Percentiles rank a stretch among this genome's conserved stretches.
Evolutionary conservation across 2,113 vertebrate species (phyloP).

Genomic region (Myiagra hebetior): DNA sequence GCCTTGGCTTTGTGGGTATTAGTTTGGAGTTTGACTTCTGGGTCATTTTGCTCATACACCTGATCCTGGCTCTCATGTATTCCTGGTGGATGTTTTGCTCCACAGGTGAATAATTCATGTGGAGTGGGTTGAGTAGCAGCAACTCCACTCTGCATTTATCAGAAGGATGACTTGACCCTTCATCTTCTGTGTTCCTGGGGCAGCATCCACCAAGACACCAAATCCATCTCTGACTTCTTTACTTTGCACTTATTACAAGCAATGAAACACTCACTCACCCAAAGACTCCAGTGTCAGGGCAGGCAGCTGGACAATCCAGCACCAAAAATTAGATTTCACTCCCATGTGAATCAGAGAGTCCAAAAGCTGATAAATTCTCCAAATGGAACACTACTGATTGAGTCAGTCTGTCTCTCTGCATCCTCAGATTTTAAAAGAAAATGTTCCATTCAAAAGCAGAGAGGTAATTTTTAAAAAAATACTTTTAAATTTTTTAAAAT

Average conservation of each 20-base stretch:
- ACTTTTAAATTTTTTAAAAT: not conserved
- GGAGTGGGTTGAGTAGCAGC: not conserved
- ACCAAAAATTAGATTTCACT: not conserved
- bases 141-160: not conserved
- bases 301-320: not conserved
- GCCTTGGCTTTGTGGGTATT: not conserved
- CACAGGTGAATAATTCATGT: not conserved
- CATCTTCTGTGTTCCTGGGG: not conserved
- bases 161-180: not conserved
- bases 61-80: not conserved
- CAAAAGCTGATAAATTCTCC: not conserved
- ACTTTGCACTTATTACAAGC: not conserved
- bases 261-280: not conserved
- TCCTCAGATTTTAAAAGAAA: not conserved
- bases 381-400: not conserved
- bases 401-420: not conserved
- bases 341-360: not conserved
- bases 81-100: not conserved
- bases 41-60: not conserved
- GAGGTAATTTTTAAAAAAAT: fast-evolving
- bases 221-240: not conserved
- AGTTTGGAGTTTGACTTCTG: not conserved
- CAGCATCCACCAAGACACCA: not conserved
- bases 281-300: not conserved
- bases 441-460: not conserved